phyloP scores from a whole-genome alignment of 2,113 vertebrate genomes.

The Cyprinodon variegatus region DNA sequence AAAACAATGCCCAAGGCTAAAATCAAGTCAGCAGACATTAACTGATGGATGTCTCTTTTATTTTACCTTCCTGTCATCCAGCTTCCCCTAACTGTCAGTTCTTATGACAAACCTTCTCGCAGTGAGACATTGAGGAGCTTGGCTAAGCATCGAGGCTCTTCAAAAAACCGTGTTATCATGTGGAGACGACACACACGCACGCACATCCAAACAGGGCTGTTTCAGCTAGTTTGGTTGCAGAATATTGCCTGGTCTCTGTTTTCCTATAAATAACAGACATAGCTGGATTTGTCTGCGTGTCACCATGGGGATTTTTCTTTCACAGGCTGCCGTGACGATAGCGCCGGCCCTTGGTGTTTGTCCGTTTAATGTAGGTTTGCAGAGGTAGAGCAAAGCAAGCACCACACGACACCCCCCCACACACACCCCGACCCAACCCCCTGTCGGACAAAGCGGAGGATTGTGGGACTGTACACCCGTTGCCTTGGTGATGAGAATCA shows the following conservation, averaged over 20 bases:
- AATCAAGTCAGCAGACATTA: constrained; percentile 42
- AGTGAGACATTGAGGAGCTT: constrained; percentile 46
- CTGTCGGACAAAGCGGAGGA: constrained; percentile 71
- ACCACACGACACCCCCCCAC: constrained; percentile 9
- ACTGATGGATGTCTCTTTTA: constrained; percentile 29
- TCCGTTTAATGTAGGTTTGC: constrained; percentile 43
- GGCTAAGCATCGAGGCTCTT: constrained; percentile 50
- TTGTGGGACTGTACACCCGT: constrained; percentile 74
- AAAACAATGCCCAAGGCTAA: constrained; percentile 19
- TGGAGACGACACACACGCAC: constrained; percentile 7
- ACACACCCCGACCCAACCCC: constrained; percentile 28
- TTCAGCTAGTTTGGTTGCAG: constrained; percentile 45
- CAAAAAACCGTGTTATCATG: constrained; percentile 61
- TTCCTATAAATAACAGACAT: constrained; percentile 58
- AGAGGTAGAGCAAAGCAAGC: constrained; percentile 32
- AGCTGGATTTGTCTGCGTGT: constrained; percentile 58
- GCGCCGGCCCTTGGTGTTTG: constrained; percentile 22
- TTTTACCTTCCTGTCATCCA: constrained; percentile 32
- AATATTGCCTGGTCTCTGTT: constrained; percentile 15
- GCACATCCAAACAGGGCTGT: constrained; percentile 9
- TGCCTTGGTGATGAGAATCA: constrained; percentile 76
- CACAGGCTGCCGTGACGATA: constrained; percentile 38
- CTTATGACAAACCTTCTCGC: constrained; percentile 41
- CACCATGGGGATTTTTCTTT: constrained; percentile 60
- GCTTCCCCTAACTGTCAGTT: constrained; percentile 53